Evolutionary conservation across 2,888 invertebrate species (phyloP).

Genomic region (Trichacis sp.): DNA sequence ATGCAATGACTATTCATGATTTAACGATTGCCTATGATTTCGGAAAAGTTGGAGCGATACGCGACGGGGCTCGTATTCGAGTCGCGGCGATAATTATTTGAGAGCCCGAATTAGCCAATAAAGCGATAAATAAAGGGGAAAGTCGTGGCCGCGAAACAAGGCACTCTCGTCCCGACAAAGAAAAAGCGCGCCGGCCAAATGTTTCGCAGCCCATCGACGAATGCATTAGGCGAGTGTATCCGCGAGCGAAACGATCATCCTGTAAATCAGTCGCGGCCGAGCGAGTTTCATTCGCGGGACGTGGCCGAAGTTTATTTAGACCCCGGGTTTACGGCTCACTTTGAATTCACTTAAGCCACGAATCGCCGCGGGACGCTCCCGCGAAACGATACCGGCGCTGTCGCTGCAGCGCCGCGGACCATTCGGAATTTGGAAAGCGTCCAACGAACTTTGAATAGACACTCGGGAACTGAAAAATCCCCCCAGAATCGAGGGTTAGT

Average conservation of each 20-base stretch:
- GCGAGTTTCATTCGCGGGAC: conserved; percentile 41
- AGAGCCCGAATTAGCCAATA: conserved; percentile 5
- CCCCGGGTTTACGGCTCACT: conserved; percentile 62
- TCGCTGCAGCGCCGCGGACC: conserved; percentile 51
- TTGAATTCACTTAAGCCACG: conserved; percentile 60
- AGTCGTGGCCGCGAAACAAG: neutral
- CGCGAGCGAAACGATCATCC: conserved; percentile 35
- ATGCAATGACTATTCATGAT: conserved; percentile 65
- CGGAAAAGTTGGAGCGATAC: conserved; percentile 15
- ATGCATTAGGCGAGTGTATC: conserved; percentile 31
- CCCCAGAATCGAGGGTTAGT: conserved; percentile 12
- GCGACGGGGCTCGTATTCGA: too few species aligned
- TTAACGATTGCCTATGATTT: conserved; percentile 55
- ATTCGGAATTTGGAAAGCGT: conserved; percentile 63
- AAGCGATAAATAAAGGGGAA: conserved; percentile 6
- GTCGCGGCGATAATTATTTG: neutral
- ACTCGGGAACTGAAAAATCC: conserved; percentile 41
- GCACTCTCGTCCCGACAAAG: neutral
- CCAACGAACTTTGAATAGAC: conserved; percentile 67
- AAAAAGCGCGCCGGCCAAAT: conserved; percentile 11
- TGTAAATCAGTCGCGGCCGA: conserved; percentile 45
- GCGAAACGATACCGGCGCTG: conserved; percentile 32
- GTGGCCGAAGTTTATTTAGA: conserved; percentile 63
- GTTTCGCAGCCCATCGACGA: conserved; percentile 39
- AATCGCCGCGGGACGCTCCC: conserved; percentile 56